A percentile compares a stretch with the other conserved stretches of the same genome.
Evolutionary conservation across 2,888 invertebrate species (phyloP).

Genomic region (Neoscelio sp.): DNA sequence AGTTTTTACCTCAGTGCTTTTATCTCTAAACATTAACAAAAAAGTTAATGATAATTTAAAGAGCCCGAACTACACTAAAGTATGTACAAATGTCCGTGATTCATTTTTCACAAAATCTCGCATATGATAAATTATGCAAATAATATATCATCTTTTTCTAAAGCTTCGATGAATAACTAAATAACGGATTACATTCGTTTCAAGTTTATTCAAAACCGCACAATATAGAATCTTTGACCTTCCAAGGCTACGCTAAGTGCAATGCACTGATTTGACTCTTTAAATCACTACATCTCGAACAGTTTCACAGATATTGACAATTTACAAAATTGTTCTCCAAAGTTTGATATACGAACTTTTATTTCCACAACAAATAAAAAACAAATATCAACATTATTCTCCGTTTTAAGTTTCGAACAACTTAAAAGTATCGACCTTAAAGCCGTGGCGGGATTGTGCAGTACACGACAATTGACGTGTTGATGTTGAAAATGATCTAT

Average conservation of each 20-base stretch:
- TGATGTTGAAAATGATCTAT: slow-evolving; percentile 29
- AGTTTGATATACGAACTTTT: slow-evolving; percentile 55
- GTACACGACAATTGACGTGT: slow-evolving; percentile 25
- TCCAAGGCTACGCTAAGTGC: slow-evolving; percentile 52
- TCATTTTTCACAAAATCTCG: slow-evolving; percentile 16
- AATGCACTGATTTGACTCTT: slow-evolving; percentile 57
- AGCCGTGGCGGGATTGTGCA: not conserved
- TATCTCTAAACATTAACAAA: too few relatives aligned
- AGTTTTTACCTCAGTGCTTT: too few relatives aligned
- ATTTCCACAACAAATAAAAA: slow-evolving; percentile 41
- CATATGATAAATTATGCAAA: slow-evolving; percentile 29
- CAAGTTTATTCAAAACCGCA: slow-evolving; percentile 22
- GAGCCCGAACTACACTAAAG: not conserved
- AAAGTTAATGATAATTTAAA: slow-evolving; percentile 16
- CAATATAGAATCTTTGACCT: slow-evolving; percentile 45
- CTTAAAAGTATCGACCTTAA: slow-evolving; percentile 24
- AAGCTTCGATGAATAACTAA: not conserved
- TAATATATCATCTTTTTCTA: slow-evolving; percentile 9
- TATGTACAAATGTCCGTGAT: slow-evolving; percentile 8
- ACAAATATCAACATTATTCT: slow-evolving; percentile 38
- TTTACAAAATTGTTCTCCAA: slow-evolving; percentile 53
- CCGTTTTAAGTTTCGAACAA: slow-evolving; percentile 32
- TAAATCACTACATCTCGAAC: slow-evolving; percentile 35
- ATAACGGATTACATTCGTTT: not conserved
- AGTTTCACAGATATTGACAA: slow-evolving; percentile 41